A percentile compares a stretch with the other conserved stretches of the same genome.
Evolutionary conservation across 2,113 vertebrate species (phyloP).

Genomic region (Misgurnus anguillicaudatus): DNA sequence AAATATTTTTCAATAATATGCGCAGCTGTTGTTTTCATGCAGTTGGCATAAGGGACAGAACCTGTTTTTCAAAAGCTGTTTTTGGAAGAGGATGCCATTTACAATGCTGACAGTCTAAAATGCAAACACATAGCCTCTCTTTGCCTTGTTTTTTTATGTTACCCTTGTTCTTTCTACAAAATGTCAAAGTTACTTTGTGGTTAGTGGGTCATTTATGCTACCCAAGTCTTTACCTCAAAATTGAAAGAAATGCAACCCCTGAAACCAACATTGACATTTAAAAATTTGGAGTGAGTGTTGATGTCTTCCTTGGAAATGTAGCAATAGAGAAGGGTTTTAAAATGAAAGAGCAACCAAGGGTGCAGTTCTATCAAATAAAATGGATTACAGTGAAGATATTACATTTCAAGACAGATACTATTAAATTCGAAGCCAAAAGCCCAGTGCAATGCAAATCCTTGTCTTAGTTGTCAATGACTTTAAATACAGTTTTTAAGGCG

Average conservation of each 20-base stretch:
- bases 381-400: neutral
- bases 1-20: no score
- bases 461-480: neutral
- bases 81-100: neutral
- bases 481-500: neutral
- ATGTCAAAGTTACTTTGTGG: slow-evolving; percentile 29
- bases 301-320: neutral
- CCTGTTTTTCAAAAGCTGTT: no score
- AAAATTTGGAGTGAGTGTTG: slow-evolving; percentile 14
- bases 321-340: neutral
- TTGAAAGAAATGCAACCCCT: slow-evolving; percentile 6
- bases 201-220: slow-evolving; percentile 11
- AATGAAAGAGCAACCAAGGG: slow-evolving; percentile 12
- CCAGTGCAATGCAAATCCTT: neutral
- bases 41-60: neutral
- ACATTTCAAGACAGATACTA: neutral
- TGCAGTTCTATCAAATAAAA: slow-evolving; percentile 8
- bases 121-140: neutral
- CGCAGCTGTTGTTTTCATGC: slow-evolving; percentile 8
- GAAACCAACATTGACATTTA: slow-evolving; percentile 15
- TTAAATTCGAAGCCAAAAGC: neutral
- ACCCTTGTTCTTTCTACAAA: slow-evolving; percentile 25
- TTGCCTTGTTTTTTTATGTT: slow-evolving; percentile 1
- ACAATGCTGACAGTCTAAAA: neutral
- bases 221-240: slow-evolving; percentile 12